phyloP scores from a whole-genome alignment of 1,140 invertebrate species.

The Hyposmocoma kahamanoa region DNA sequence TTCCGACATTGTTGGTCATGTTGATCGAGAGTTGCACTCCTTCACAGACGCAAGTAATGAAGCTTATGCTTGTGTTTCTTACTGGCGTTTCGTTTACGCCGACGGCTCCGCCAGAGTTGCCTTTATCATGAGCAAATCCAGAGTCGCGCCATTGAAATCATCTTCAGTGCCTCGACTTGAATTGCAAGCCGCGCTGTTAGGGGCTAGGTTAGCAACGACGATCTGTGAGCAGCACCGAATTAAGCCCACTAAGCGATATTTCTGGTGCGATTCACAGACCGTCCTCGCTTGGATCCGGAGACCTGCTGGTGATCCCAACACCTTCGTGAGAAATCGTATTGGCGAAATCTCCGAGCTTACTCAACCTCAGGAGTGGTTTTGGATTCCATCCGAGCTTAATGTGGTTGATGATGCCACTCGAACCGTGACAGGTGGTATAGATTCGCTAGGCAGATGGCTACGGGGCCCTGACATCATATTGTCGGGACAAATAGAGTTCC shows the following conservation, averaged over 20 bases:
- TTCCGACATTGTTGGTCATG: too few species aligned
- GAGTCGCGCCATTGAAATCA: background rate
- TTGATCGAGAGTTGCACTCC: background rate
- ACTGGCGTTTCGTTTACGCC: background rate
- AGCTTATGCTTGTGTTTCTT: background rate
- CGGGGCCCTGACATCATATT: too few species aligned
- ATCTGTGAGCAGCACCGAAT: background rate
- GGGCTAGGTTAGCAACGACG: background rate
- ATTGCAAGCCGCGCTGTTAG: conserved; percentile 5
- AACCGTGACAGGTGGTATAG: too few species aligned
- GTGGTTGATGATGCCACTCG: background rate
- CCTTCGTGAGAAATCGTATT: conserved; percentile 49
- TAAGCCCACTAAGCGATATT: background rate
- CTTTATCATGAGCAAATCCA: background rate
- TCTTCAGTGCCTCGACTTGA: conserved; percentile 3
- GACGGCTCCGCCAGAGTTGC: background rate
- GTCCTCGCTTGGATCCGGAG: conserved; percentile 35
- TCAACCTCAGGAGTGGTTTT: conserved; percentile 13
- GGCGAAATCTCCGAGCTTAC: conserved; percentile 32
- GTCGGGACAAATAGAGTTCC: too few species aligned
- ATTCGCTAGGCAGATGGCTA: too few species aligned
- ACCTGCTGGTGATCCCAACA: conserved; percentile 23
- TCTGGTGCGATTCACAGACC: conserved; percentile 42
- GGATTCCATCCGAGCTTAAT: background rate
- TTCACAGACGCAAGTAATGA: background rate